Evolutionary conservation across 2,888 invertebrate genomes (phyloP).

Genomic region (Euzophera pinguis): DNA sequence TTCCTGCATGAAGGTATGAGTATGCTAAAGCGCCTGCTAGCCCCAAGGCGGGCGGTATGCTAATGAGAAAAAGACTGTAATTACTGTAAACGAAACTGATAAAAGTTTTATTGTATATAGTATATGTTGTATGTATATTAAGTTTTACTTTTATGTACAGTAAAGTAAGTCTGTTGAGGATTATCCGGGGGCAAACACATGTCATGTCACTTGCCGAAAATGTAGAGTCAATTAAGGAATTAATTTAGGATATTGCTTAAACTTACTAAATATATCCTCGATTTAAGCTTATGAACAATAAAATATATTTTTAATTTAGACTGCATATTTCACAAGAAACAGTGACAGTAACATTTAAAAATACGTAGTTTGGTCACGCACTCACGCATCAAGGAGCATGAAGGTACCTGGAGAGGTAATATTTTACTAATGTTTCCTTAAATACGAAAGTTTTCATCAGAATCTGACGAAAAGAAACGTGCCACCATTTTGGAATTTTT

Average conservation of each 20-base stretch:
- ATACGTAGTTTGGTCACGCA: neutral
- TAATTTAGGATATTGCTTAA: no score
- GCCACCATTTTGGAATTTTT: neutral
- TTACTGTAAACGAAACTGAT: no score
- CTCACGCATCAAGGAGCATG: no score
- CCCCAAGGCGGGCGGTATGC: constrained; percentile 15
- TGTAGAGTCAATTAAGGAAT: no score
- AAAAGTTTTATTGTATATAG: neutral
- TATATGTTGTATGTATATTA: no score
- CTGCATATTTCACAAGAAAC: neutral
- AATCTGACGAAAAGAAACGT: neutral
- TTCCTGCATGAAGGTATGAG: constrained; percentile 29
- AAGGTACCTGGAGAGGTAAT: neutral
- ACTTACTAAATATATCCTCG: no score
- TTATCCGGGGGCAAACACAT: no score
- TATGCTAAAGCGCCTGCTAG: constrained; percentile 22
- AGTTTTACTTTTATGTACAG: no score
- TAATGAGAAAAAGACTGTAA: constrained; percentile 5
- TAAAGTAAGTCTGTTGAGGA: no score
- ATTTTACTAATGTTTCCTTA: neutral
- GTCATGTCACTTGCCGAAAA: no score
- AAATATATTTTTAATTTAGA: no score
- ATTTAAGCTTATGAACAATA: no score
- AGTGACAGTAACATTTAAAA: neutral
- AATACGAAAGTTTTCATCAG: neutral